These are phyloP conservation scores for Embiotoca jacksoni DNA, from an alignment of 2,113 vertebrate genomes.

Conservation along the genomic window DNA sequence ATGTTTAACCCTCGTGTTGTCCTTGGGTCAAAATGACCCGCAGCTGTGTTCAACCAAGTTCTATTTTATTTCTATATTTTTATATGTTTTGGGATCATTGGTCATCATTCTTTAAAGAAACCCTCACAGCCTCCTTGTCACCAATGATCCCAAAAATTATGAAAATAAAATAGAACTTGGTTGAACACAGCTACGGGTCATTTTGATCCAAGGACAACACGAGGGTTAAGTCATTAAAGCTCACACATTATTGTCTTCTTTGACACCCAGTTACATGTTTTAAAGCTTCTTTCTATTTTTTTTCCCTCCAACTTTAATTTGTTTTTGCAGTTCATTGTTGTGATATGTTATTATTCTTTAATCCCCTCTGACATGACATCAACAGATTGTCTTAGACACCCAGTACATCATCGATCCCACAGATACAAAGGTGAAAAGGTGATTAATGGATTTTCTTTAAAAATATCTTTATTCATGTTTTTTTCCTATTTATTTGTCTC, in stretches of 20 bases:
- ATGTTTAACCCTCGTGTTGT: neutral
- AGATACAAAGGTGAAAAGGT: neutral
- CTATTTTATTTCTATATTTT: too few relatives aligned
- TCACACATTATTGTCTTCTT: neutral
- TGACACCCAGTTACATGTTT: slow-evolving; percentile 15
- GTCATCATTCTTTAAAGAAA: too few relatives aligned
- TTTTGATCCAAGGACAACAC: too few relatives aligned
- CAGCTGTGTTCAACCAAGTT: too few relatives aligned
- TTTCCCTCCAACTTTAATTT: neutral
- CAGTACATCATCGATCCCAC: neutral
- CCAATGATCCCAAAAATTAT: too few relatives aligned
- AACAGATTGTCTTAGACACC: neutral
- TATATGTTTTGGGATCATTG: too few relatives aligned
- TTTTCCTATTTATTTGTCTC: neutral
- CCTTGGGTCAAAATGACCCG: too few relatives aligned
- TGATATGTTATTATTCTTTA: slow-evolving; percentile 17
- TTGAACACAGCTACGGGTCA: too few relatives aligned
- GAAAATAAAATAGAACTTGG: too few relatives aligned
- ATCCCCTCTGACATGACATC: slow-evolving; percentile 9
- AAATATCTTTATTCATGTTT: neutral
- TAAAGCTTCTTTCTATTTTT: neutral
- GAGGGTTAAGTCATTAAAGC: too few relatives aligned
- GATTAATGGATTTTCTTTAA: neutral
- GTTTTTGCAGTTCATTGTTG: neutral
- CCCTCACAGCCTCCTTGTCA: too few relatives aligned